Base-by-base conservation (phyloP, 1,140 invertebrate species). In the Copidosoma floridanum region DNA sequence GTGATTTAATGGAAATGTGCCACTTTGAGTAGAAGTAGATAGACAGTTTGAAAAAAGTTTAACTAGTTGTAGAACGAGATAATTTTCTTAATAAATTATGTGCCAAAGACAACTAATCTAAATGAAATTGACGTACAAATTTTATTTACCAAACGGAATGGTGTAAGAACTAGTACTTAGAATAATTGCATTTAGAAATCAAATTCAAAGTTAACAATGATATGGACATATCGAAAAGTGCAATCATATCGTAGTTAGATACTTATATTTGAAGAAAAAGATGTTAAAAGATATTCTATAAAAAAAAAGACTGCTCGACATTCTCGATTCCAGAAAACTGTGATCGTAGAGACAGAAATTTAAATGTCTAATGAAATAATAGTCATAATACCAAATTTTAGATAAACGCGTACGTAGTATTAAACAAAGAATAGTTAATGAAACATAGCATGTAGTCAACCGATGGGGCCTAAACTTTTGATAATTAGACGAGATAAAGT, bases 321-420 rank as follows among this genome's bases (percentile, higher is more conserved):
- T 68, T 65, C 68, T 73, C 69, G 68, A 68, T 78, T 76, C 72
- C 72, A 70, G 68, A 75, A 76, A 69, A 75, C 77, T 80, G 78
- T 78, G 77, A 79, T 79, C 71, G 68, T 79, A 79, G 72, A 53
- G 20, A 66, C 58, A 38, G 48, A 65, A 51, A 59, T 16, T 61
- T 27, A 46, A 62, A 56, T 40, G 52, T 41, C 40, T 61, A 44
- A 64, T 64, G 59, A 54, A 57, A 65, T 29, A 65, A 55, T 69
- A 66, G 65, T 27, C 20, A 59, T 37, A 65, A 66, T 57, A 3
- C 11, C 26, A 50, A 48, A 66, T 66, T 32, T 40, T 66, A 64
- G 59, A 43, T 67, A 55, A 47, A 61, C 44, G 63, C 47, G 54
- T 38, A 27, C 20, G 20, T 57, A 46, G 29, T 63, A 63, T 68